Conservation (phyloP, 2,797 vertebrate species). For the Bovichtus diacanthus region DNA sequence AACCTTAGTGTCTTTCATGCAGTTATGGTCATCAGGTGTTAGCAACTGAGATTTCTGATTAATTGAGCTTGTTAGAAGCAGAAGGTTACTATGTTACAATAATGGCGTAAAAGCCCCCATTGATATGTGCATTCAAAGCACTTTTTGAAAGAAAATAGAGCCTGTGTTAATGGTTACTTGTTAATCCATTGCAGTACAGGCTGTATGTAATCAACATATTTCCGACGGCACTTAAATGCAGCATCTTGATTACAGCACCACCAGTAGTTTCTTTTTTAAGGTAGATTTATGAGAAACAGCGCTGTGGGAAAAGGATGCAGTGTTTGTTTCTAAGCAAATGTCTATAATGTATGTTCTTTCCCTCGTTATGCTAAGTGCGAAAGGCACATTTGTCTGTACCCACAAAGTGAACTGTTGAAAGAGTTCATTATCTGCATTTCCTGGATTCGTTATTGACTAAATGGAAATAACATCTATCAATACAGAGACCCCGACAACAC, state of each 20-base stretch:
- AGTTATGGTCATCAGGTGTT: neutral
- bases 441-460: slow-evolving; percentile 5
- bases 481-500: neutral
- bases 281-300: slow-evolving; percentile 54
- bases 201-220: neutral
- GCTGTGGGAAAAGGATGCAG: slow-evolving; percentile 16
- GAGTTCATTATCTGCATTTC: neutral
- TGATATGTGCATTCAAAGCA: neutral
- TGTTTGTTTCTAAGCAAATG: neutral
- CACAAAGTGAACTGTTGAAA: neutral
- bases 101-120: neutral
- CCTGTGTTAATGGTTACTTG: too few relatives aligned
- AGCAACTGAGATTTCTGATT: neutral
- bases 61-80: neutral
- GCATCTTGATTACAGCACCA: slow-evolving; percentile 27
- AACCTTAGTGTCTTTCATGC: too few relatives aligned
- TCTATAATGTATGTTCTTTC: neutral
- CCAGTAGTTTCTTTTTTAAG: slow-evolving; percentile 64
- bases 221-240: slow-evolving; percentile 46
- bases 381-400: neutral
- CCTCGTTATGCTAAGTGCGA: neutral
- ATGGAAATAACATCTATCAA: neutral
- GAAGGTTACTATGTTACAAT: neutral
- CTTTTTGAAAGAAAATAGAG: neutral
- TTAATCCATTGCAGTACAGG: neutral